These are phyloP conservation scores for Heptranchias perlo DNA, from an alignment of 2,113 vertebrate species.

Conservation along the genomic window DNA sequence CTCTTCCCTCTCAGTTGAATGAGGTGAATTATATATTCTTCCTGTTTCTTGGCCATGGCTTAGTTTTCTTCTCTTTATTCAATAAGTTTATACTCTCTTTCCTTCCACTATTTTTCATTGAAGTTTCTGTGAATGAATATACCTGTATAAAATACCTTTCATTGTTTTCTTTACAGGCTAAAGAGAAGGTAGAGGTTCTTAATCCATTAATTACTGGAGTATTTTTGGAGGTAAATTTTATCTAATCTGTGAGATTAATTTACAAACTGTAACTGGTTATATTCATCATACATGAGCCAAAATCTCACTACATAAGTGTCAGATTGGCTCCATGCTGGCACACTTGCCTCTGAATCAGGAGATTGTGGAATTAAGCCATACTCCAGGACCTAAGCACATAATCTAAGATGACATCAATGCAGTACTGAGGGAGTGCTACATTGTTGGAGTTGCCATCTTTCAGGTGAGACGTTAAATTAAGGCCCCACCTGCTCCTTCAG, in stretches of 20 bases:
- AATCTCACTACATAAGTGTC: background rate
- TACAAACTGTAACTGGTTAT: background rate
- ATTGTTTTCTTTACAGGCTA: constrained; percentile 61
- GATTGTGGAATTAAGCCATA: background rate
- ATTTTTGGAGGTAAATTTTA: constrained; percentile 86
- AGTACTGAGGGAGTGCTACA: background rate
- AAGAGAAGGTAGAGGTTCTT: constrained; percentile 82
- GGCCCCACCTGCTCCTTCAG: background rate
- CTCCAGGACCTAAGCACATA: background rate
- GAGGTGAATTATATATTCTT: background rate
- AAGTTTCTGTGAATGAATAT: background rate
- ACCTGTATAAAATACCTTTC: background rate
- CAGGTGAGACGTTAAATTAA: background rate
- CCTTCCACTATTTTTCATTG: background rate
- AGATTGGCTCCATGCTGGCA: background rate
- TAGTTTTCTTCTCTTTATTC: background rate
- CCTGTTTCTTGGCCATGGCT: background rate
- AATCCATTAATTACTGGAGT: constrained; percentile 94
- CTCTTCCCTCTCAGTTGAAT: background rate
- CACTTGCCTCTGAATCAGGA: background rate
- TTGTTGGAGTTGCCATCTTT: background rate
- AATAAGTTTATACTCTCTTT: background rate
- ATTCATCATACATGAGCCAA: background rate
- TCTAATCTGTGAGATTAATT: constrained; percentile 8
- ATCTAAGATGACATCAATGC: background rate